Percentiles rank a stretch among this genome's conserved stretches.
Evolutionary conservation across 2,113 vertebrate genomes (phyloP).

Genomic region (Menidia beryllina): DNA sequence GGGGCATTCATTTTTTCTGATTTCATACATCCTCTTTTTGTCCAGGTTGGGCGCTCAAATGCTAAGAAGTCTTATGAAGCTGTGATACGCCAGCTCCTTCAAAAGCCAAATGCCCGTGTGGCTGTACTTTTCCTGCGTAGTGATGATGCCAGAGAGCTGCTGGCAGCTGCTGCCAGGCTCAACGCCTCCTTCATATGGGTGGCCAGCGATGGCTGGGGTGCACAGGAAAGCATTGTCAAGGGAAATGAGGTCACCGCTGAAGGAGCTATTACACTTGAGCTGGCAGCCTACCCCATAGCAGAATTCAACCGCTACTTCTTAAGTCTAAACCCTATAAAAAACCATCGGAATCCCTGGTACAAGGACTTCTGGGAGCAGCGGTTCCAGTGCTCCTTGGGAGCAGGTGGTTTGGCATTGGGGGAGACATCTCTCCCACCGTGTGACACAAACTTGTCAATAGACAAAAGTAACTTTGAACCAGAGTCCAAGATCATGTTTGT

Average conservation of each 20-base stretch:
- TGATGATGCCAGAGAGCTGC: conserved; percentile 93
- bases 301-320: conserved; percentile 96
- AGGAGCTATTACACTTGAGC: conserved; percentile 95
- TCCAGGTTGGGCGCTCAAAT: conserved; percentile 90
- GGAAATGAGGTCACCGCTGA: conserved; percentile 92
- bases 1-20: not conserved
- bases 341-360: conserved; percentile 96
- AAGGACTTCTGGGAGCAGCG: conserved; percentile 98
- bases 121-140: conserved; percentile 95
- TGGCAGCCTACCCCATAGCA: conserved; percentile 90
- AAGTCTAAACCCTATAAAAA: conserved; percentile 88
- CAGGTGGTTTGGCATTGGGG: conserved; percentile 55
- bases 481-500: conserved; percentile 99
- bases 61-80: conserved; percentile 95
- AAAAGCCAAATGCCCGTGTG: conserved; percentile 94
- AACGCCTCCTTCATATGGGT: conserved; percentile 98
- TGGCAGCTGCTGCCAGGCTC: conserved; percentile 91
- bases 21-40: conserved; percentile 9
- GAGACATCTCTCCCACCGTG: conserved; percentile 79
- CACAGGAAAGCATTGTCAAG: conserved; percentile 95
- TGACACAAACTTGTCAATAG: conserved; percentile 87
- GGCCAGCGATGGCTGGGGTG: conserved; percentile 98
- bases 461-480: conserved; percentile 92
- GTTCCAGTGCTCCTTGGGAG: conserved; percentile 90
- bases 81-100: conserved; percentile 92